Conservation (phyloP, 1,140 invertebrate genomes). For the Trachymyrmex cornetzi region DNA sequence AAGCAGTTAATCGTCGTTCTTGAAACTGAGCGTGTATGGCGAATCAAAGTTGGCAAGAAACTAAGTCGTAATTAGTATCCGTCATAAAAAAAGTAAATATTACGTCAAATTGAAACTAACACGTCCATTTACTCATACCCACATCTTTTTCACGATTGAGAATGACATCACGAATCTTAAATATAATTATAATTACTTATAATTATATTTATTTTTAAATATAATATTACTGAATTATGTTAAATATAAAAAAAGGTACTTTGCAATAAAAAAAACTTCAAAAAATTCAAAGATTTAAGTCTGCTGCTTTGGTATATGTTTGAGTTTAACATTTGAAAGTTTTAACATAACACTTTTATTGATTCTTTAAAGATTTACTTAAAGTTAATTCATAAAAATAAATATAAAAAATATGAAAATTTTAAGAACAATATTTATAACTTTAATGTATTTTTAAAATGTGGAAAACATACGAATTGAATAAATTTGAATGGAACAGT, state of each 20-base stretch:
- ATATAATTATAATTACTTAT: background rate
- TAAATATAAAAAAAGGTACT: background rate
- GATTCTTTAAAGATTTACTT: background rate
- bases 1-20: conserved; percentile 41
- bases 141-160: background rate
- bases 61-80: conserved; percentile 36
- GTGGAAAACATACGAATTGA: background rate
- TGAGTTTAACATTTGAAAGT: background rate
- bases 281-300: background rate
- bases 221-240: background rate
- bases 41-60: background rate
- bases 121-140: background rate
- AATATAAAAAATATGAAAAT: background rate
- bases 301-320: background rate
- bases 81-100: conserved; percentile 20
- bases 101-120: conserved; percentile 1
- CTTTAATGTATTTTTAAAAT: background rate
- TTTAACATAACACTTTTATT: background rate
- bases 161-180: background rate
- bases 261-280: background rate
- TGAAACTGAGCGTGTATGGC: background rate
- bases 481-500: background rate
- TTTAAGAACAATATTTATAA: background rate
- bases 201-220: background rate
- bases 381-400: background rate